Percentiles rank a stretch among this genome's conserved stretches.
phyloP scores from a whole-genome alignment of 64 coral and sea anemone genomes.

The Actinia tenebrosa region DNA sequence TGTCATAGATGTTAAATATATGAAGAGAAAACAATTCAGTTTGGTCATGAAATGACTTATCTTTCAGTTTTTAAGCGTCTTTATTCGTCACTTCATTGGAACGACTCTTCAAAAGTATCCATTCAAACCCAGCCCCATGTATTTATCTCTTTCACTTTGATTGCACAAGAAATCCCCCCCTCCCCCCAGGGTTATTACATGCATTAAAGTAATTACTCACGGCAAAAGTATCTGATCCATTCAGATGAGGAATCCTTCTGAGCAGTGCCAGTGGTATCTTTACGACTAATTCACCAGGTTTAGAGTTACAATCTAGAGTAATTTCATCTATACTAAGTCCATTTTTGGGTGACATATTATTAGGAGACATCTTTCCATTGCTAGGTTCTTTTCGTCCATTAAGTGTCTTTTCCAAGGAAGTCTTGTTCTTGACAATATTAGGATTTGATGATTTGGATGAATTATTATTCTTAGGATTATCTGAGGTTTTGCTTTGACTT shows the following conservation, averaged over 20 bases:
- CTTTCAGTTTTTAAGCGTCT: too few relatives aligned
- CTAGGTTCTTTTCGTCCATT: slow-evolving; percentile 42
- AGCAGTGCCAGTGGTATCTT: slow-evolving; percentile 88
- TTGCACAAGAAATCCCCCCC: too few relatives aligned
- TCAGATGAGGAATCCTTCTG: slow-evolving; percentile 72
- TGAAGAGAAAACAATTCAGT: too few relatives aligned
- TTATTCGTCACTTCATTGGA: too few relatives aligned
- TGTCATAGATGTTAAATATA: too few relatives aligned
- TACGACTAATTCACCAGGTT: slow-evolving; percentile 82
- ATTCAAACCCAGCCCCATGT: too few relatives aligned
- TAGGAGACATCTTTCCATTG: slow-evolving; percentile 30
- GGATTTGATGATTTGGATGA: slow-evolving; percentile 19
- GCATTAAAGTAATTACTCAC: slow-evolving; percentile 16
- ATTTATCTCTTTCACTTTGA: too few relatives aligned
- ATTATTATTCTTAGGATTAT: slow-evolving; percentile 5
- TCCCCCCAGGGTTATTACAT: not conserved
- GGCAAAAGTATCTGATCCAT: slow-evolving; percentile 29
- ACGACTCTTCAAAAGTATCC: too few relatives aligned
- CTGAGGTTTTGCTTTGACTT: slow-evolving; percentile 9
- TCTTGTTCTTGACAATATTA: slow-evolving; percentile 5
- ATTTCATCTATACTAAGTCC: slow-evolving; percentile 43
- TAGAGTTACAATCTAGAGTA: slow-evolving; percentile 50
- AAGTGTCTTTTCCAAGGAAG: not conserved
- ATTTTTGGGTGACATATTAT: slow-evolving; percentile 16
- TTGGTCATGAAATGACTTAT: too few relatives aligned